phyloP scores from a whole-genome alignment of 1,140 invertebrate genomes.

The Conus ventricosus region DNA sequence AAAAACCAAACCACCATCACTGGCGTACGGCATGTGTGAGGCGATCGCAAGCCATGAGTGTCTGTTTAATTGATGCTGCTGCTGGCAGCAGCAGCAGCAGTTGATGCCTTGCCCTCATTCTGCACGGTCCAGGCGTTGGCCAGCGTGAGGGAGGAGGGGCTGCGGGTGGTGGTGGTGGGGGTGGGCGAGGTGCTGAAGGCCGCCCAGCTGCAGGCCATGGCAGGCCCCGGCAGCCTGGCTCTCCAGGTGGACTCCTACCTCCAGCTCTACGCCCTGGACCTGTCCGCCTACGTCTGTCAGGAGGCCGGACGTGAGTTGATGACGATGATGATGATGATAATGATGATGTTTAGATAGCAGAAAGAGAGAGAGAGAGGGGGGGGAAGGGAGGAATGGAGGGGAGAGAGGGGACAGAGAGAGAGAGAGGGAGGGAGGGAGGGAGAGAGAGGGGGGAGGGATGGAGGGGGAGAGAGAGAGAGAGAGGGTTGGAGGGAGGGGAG shows the following conservation, averaged over 20 bases:
- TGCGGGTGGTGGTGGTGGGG: constrained; percentile 23
- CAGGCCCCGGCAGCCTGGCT: background rate
- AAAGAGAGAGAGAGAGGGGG: background rate
- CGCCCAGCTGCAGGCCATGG: constrained; percentile 11
- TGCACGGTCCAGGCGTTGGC: background rate
- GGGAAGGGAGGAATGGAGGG: background rate
- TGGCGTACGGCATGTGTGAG: too few species aligned
- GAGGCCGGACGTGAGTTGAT: background rate
- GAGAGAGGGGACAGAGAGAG: background rate
- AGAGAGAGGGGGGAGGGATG: background rate
- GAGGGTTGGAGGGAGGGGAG: background rate
- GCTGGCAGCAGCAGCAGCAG: too few species aligned
- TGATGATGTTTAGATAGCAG: background rate
- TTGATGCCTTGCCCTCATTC: too few species aligned
- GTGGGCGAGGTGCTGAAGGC: background rate
- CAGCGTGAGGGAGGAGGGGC: background rate
- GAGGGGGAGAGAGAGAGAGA: background rate
- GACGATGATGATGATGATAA: background rate
- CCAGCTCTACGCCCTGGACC: constrained; percentile 24
- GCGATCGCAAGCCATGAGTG: too few species aligned
- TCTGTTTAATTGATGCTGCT: too few species aligned
- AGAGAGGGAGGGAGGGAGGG: constrained; percentile 1
- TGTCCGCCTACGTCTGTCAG: background rate
- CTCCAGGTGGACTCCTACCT: constrained; percentile 28
- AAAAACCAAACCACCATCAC: too few species aligned